A percentile compares a stretch with the other conserved stretches of the same genome.
phyloP scores from a whole-genome alignment of 2,113 vertebrate species.

The Rhinoptilus africanus region DNA sequence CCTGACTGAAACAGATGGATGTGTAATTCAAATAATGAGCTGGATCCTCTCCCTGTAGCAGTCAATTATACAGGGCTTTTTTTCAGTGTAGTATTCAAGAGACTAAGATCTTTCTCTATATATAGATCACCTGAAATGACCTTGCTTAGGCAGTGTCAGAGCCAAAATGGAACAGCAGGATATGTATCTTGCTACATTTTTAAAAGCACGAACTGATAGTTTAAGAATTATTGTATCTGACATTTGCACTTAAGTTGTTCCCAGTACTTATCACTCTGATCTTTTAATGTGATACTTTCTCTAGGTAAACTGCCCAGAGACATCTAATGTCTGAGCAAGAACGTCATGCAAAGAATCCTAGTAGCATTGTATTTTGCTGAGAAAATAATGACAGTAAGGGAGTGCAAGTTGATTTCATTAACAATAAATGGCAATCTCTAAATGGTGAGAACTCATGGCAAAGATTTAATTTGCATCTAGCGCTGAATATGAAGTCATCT shows the following conservation, averaged over 20 bases:
- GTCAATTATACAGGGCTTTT: slow-evolving; percentile 42
- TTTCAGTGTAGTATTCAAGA: slow-evolving; percentile 41
- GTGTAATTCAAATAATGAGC: slow-evolving; percentile 65
- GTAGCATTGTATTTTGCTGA: background rate
- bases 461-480: background rate
- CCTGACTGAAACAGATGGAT: slow-evolving; percentile 63
- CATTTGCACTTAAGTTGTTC: background rate
- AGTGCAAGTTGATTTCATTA: background rate
- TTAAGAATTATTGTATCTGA: background rate
- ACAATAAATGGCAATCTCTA: background rate
- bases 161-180: slow-evolving; percentile 29
- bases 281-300: background rate
- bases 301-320: slow-evolving; percentile 5
- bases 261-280: background rate
- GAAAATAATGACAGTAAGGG: background rate
- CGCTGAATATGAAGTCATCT: background rate
- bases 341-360: background rate
- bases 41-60: slow-evolving; percentile 53
- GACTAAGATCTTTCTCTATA: slow-evolving; percentile 44
- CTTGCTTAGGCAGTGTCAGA: slow-evolving; percentile 35
- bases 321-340: background rate
- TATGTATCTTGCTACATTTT: slow-evolving; percentile 12
- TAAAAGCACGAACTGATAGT: background rate
- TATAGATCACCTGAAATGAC: slow-evolving; percentile 66
- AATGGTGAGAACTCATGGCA: background rate